These are phyloP conservation scores for Tricholaema leucomelas DNA, from an alignment of 2,113 vertebrate species.

Conservation along the genomic window DNA sequence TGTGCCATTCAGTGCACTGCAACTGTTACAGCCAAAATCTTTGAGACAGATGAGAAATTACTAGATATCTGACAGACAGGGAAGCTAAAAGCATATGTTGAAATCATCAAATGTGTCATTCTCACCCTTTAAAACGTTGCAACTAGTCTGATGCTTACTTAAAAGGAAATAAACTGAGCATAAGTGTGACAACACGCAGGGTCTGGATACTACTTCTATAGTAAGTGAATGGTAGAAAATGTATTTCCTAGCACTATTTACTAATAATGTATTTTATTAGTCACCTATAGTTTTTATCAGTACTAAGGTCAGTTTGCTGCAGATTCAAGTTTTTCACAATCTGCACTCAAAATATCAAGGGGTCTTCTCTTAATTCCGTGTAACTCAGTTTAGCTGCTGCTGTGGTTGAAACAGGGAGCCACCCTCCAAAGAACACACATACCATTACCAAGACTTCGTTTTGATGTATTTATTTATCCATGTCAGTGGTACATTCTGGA, in stretches of 20 bases:
- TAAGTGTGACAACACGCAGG: not conserved
- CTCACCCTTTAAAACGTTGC: not conserved
- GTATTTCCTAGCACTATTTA: not conserved
- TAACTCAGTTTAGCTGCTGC: not conserved
- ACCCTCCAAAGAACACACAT: not conserved
- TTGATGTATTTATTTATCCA: not conserved
- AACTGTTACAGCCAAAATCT: slow-evolving; percentile 15
- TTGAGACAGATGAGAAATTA: not conserved
- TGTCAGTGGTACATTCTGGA: not conserved
- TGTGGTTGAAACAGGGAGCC: not conserved
- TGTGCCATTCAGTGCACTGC: not conserved
- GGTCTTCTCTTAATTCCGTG: not conserved
- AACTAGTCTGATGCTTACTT: not conserved
- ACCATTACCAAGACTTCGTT: not conserved
- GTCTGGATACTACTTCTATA: not conserved
- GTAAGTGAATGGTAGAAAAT: not conserved
- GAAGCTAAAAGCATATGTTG: not conserved
- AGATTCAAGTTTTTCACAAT: not conserved
- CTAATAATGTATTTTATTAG: no score
- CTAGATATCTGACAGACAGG: not conserved
- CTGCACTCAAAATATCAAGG: not conserved
- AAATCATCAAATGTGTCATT: not conserved
- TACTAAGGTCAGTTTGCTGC: not conserved
- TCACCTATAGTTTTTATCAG: not conserved
- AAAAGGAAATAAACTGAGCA: not conserved